Conservation (phyloP, 2,113 vertebrate species). For the Austrofundulus limnaeus region DNA sequence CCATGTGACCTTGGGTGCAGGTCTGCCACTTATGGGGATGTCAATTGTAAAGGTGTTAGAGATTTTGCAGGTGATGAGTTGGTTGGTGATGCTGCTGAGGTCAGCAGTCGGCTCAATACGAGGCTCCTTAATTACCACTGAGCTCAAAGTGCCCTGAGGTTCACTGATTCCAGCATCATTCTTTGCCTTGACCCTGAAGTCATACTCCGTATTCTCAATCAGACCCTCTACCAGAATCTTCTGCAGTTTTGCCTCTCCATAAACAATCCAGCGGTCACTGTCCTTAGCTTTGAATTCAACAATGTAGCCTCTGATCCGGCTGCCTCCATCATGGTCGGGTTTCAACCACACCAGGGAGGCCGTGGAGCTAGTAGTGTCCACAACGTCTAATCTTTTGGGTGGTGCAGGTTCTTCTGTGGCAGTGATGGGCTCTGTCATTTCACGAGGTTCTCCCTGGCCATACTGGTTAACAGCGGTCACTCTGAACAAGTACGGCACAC, state of each 20-base stretch:
- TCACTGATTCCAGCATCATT: conserved; percentile 94
- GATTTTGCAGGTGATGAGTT: conserved; percentile 93
- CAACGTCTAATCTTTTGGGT: conserved; percentile 91
- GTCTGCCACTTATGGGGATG: conserved; percentile 94
- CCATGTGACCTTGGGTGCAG: conserved; percentile 93
- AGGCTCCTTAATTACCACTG: conserved; percentile 96
- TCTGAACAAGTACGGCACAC: conserved; percentile 89
- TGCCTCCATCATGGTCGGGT: conserved; percentile 97
- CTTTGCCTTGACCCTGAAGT: conserved; percentile 93
- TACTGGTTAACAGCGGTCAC: conserved; percentile 94
- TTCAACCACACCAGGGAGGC: conserved; percentile 94
- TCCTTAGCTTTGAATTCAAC: conserved; percentile 92
- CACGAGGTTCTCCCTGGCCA: conserved; percentile 89
- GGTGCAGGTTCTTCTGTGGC: conserved; percentile 96
- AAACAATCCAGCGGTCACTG: conserved; percentile 84
- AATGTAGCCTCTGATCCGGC: conserved; percentile 89
- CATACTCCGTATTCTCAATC: conserved; percentile 92
- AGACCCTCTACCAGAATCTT: conserved; percentile 91
- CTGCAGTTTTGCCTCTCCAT: conserved; percentile 88
- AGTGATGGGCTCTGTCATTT: conserved; percentile 91
- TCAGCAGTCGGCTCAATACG: conserved; percentile 96
- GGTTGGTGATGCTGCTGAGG: conserved; percentile 94
- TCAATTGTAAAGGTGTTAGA: conserved; percentile 91
- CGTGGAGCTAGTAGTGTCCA: conserved; percentile 91
- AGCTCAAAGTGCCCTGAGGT: conserved; percentile 91